Base-by-base conservation (phyloP, 2,888 invertebrate species). In the Xanthostigma xanthostigma region DNA sequence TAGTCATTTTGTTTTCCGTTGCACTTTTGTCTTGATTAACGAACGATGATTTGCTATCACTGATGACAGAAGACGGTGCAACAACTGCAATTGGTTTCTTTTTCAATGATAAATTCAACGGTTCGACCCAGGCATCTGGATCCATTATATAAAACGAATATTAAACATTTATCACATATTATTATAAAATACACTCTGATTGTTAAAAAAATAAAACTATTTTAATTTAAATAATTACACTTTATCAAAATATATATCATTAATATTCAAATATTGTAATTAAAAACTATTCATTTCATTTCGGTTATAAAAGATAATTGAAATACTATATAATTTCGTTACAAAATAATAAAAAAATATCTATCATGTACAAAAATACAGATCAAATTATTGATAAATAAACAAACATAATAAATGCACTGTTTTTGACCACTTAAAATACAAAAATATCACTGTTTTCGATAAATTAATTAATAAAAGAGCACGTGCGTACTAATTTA, bases 1-100 rank as follows among this genome's bases (percentile, higher is more conserved):
- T 49, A 54, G 44, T 52, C 56, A 43, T 51, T 56, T 27, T 48
- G 17, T 51, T 52, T 45, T 53, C 55, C n/a, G 46, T 52, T 12
- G 46, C 53, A 45, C 58, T 58, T 42, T 54, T 54, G 49, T 59
- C 60, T 38, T 57, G 56, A 44, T 13, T 41, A 10, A 34, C 33
- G 27, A 36, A 27, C 4, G 40, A 14, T n/a, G 50, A 39, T 41
- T 47, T 47, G 27, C 12, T 43, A n/a, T 34, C 48, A 35, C 52
- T 53, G 4, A 58, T 51, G 33, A 59, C 60, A 45, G 67, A 62
- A 11, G 68, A 72, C 36, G 74, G 74, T 13, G 72, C 70, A 39
- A 74, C 73, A 49, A 74, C 70, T 43, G 73, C 74, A 48, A 74
- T 69, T 44, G 73, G 73, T 53, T 62, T 63, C 61, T 68, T 66